Base-by-base conservation (phyloP, 2,888 invertebrate species). In the Branchipolynoe longqiensis region DNA sequence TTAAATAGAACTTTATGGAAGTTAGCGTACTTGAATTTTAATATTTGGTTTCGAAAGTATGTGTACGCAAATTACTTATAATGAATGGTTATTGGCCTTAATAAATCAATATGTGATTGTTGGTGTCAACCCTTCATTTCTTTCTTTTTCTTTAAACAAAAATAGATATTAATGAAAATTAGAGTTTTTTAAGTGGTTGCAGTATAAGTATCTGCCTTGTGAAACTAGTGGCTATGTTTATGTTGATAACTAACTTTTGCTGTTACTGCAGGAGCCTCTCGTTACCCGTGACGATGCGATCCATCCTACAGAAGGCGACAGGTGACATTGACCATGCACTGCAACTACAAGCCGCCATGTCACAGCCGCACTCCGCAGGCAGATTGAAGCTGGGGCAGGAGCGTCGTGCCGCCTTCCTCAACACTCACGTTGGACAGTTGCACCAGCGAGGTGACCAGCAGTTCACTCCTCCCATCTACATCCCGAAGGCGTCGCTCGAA, bases 211-310 rank as follows among this genome's bases (percentile, higher is more conserved):
- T 48, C 48, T 48, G 58, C n/a, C 58, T 58, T 14, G 28, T 62
- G 28, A 12, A 62, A 62, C 22, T 12, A 4, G n/a, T n/a, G n/a
- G n/a, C n/a, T n/a, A n/a, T n/a, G n/a, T n/a, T n/a, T n/a, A n/a
- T n/a, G n/a, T n/a, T n/a, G n/a, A n/a, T n/a, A n/a, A n/a, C n/a
- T n/a, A n/a, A n/a, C n/a, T 81, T 48, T 64, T n/a, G 1, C 18
- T 62, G 3, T 85, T 28, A 12, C 92, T 92, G 28, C 91, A 95
- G 95, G 92, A 97, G 96, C 90, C 95, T 97, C 91, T 98, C 98
- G n/a, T 97, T 98, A 93, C 98, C 98, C 0, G 95, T 98, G 83
- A 97, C 97, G 6, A 95, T 98, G 94, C 95, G 98, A 87, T 96
- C 97, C 0, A 95, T 98, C 0, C 96, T 98, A n/a, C 96, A 96